A percentile compares a stretch with the other conserved stretches of the same genome.
phyloP scores from a whole-genome alignment of 64 coral and sea anemone species.

The Astreopora myriophthalma region DNA sequence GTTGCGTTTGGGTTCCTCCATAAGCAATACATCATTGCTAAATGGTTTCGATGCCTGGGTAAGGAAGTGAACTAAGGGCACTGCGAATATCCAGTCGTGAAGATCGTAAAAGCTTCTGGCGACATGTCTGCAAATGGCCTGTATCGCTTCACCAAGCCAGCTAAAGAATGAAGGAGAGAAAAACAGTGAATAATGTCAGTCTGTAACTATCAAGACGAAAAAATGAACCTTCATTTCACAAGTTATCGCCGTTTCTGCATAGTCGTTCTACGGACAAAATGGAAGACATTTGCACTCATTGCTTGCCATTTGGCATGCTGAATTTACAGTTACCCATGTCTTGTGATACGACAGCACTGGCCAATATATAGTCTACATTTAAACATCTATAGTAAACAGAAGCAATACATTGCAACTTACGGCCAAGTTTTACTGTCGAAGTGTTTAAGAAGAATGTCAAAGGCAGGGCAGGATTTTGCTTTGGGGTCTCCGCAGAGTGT shows the following conservation, averaged over 20 bases:
- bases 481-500: neutral
- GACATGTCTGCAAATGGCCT: neutral
- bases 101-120: neutral
- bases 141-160: constrained; percentile 22
- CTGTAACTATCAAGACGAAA: neutral
- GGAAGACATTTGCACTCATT: too few species aligned
- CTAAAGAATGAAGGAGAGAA: neutral
- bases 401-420: constrained; percentile 6
- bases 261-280: too few species aligned
- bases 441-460: neutral
- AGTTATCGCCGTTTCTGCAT: too few species aligned
- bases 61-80: constrained; percentile 29
- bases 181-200: neutral
- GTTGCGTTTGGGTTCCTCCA: constrained; percentile 1
- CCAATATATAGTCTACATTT: neutral
- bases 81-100: constrained; percentile 30
- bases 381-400: neutral
- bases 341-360: neutral
- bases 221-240: too few species aligned
- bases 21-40: neutral
- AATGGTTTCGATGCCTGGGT: constrained; percentile 7
- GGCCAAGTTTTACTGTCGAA: neutral
- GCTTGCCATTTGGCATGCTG: too few species aligned
- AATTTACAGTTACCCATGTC: neutral
- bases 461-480: neutral